Conservation (phyloP, 1,140 invertebrate species). For the Drosophila bifasciata region DNA sequence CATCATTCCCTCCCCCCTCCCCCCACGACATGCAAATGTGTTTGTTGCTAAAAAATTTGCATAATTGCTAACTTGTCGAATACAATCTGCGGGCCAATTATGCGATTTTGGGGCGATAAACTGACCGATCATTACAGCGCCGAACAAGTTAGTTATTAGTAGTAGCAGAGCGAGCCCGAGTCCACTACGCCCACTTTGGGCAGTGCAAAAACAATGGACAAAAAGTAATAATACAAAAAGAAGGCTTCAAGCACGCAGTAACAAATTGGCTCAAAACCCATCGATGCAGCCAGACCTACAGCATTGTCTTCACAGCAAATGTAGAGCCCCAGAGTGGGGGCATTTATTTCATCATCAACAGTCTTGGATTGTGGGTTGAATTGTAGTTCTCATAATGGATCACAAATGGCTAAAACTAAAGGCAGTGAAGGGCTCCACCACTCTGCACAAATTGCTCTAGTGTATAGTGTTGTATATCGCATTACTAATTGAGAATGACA, state of each 20-base stretch:
- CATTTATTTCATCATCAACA: conserved; percentile 29
- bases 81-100: conserved; percentile 57
- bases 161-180: conserved; percentile 33
- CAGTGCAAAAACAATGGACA: conserved; percentile 43
- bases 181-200: conserved; percentile 50
- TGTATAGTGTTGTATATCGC: conserved; percentile 7
- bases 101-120: conserved; percentile 68
- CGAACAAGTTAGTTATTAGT: conserved; percentile 67
- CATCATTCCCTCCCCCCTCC: too few species aligned
- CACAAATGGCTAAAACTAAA: conserved; percentile 2
- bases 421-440: conserved; percentile 33
- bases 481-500: conserved; percentile 51
- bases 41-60: conserved; percentile 49
- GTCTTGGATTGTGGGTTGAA: too few species aligned
- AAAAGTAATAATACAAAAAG: conserved; percentile 11
- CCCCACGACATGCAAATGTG: conserved; percentile 42
- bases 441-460: conserved; percentile 28
- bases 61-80: conserved; percentile 49
- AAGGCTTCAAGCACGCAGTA: conserved; percentile 26
- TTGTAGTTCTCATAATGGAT: too few species aligned
- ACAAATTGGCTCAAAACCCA: conserved; percentile 27
- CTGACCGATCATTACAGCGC: conserved; percentile 73
- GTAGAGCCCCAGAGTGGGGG: too few species aligned
- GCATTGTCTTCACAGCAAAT: conserved; percentile 33
- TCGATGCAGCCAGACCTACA: neutral